Conservation (phyloP, 2,888 invertebrate genomes). For the Dryadula phaetusa region DNA sequence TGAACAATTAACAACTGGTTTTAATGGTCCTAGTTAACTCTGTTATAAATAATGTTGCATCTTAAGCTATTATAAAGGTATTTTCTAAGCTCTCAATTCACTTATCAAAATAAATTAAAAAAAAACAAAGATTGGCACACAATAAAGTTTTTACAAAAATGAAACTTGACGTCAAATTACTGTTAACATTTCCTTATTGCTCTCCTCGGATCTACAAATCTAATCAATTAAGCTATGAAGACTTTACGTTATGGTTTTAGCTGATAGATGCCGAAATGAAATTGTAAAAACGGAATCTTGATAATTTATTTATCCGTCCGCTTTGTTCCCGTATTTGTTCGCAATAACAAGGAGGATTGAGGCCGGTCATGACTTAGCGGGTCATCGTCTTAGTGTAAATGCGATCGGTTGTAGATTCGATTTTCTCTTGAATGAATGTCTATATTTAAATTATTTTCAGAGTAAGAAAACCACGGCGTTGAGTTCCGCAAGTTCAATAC, state of each 20-base stretch:
- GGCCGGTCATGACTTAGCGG: too few relatives aligned
- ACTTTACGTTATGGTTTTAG: slow-evolving; percentile 4
- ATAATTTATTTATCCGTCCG: slow-evolving; percentile 9
- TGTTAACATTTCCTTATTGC: slow-evolving; percentile 4
- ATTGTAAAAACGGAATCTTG: not conserved
- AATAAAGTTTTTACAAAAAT: not conserved
- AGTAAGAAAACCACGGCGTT: too few relatives aligned
- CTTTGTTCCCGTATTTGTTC: not conserved
- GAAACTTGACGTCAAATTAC: not conserved
- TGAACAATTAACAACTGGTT: too few relatives aligned
- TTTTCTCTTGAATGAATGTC: too few relatives aligned
- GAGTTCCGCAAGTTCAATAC: too few relatives aligned
- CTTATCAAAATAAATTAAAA: not conserved
- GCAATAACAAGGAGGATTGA: too few relatives aligned
- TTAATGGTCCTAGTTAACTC: too few relatives aligned
- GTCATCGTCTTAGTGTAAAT: too few relatives aligned
- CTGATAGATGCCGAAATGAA: slow-evolving; percentile 6
- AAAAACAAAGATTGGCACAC: not conserved
- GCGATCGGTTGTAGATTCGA: too few relatives aligned
- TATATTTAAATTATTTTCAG: too few relatives aligned
- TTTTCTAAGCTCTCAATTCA: not conserved
- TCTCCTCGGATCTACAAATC: slow-evolving; percentile 6
- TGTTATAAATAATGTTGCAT: too few relatives aligned
- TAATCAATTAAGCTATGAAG: not conserved
- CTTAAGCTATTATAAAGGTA: too few relatives aligned